Evolutionary conservation across 2,797 vertebrate species (phyloP).

Genomic region (Dryobates pubescens): DNA sequence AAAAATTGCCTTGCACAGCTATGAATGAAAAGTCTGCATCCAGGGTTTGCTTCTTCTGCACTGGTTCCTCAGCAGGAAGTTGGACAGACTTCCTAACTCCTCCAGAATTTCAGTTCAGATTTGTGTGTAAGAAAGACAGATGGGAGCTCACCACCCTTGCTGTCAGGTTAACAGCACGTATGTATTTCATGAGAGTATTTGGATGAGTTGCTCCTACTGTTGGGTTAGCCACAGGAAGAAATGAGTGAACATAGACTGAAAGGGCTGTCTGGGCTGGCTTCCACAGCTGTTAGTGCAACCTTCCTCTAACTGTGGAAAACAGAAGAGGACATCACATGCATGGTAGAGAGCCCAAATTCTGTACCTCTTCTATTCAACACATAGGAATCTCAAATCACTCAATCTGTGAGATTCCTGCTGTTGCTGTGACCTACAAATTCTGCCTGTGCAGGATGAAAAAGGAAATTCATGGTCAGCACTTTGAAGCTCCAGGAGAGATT

Average conservation of each 20-base stretch:
- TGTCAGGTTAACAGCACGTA: not conserved
- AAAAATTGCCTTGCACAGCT: not conserved
- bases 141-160: not conserved
- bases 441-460: conserved; percentile 5
- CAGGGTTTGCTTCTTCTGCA: not conserved
- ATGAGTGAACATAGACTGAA: not conserved
- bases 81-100: not conserved
- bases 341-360: not conserved
- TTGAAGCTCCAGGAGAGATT: not conserved
- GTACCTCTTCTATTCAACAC: not conserved
- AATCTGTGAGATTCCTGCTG: conserved; percentile 43
- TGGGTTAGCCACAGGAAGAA: not conserved
- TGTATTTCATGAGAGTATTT: not conserved
- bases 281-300: not conserved
- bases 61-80: not conserved
- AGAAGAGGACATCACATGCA: not conserved
- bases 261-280: not conserved
- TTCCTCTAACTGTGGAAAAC: not conserved
- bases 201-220: not conserved
- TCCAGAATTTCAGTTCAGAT: not conserved
- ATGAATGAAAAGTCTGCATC: not conserved
- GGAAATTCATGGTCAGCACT: conserved; percentile 21
- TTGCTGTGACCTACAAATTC: conserved; percentile 9
- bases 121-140: not conserved
- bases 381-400: not conserved